These are phyloP conservation scores for Artibeus jamaicensis DNA, from an alignment of 2,797 vertebrate species.

Conservation along the genomic window DNA sequence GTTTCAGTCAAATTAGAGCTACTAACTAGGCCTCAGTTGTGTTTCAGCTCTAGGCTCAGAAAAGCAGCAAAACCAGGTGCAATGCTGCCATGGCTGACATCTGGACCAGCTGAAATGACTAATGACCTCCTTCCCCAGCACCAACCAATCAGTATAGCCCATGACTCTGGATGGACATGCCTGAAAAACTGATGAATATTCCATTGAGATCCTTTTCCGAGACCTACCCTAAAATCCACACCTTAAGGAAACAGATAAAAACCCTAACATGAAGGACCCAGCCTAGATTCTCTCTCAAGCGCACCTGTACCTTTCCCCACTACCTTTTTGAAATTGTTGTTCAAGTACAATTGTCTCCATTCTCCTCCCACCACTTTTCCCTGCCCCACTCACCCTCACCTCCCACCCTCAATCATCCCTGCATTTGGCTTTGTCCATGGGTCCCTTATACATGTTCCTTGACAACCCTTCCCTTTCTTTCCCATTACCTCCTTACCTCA, in stretches of 20 bases:
- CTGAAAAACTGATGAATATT: neutral
- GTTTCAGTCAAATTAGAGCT: neutral
- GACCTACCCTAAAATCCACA: neutral
- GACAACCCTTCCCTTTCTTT: neutral
- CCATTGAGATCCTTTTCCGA: neutral
- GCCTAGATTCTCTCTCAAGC: neutral
- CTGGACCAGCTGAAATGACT: neutral
- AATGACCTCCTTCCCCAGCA: neutral
- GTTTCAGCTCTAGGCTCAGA: neutral
- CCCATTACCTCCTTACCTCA: neutral
- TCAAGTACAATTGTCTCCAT: no score
- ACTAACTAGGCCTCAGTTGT: neutral
- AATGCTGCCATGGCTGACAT: neutral
- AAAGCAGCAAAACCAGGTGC: neutral
- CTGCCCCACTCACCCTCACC: no score
- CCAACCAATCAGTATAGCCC: neutral
- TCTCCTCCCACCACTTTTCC: no score
- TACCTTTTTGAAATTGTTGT: no score
- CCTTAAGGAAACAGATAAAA: neutral
- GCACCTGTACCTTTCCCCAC: neutral
- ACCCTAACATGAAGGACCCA: neutral
- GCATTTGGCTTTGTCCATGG: no score
- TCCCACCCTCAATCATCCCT: no score
- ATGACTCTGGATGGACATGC: neutral
- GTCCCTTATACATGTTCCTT: no score